Percentiles rank a stretch among this genome's conserved stretches.
Conservation (phyloP, 2,113 vertebrate genomes). For the Chascanopsetta lugubris region DNA sequence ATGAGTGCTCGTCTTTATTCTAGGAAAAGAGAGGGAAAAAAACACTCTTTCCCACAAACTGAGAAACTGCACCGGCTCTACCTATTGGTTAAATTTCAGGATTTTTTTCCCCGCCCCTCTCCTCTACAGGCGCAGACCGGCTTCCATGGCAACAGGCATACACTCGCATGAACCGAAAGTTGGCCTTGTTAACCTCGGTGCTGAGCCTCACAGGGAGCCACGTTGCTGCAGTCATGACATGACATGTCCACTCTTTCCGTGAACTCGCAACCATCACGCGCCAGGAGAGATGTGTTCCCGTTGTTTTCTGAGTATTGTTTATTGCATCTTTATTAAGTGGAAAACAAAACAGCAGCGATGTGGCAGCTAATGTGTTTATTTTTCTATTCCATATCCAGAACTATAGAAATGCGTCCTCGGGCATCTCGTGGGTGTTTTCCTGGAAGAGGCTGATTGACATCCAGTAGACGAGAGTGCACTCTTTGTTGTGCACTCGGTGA, state of each 20-base stretch:
- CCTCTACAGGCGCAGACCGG: slow-evolving; percentile 21
- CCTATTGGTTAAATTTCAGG: slow-evolving; percentile 27
- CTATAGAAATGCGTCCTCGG: neutral
- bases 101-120: slow-evolving; percentile 26
- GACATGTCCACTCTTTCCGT: slow-evolving; percentile 6
- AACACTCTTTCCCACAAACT: neutral
- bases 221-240: slow-evolving; percentile 23
- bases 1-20: slow-evolving; percentile 7
- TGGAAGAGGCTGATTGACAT: neutral
- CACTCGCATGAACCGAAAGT: slow-evolving; percentile 11
- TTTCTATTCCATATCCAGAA: too few species aligned
- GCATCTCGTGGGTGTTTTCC: neutral
- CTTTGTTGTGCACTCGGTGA: neutral
- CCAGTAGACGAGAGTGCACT: neutral
- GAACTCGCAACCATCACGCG: neutral
- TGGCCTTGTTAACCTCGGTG: slow-evolving; percentile 36
- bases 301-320: neutral
- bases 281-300: neutral
- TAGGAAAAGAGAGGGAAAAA: neutral
- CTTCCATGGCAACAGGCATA: slow-evolving; percentile 58
- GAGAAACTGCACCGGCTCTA: neutral
- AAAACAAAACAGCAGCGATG: neutral
- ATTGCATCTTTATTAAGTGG: neutral
- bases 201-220: slow-evolving; percentile 26
- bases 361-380: neutral